phyloP scores from a whole-genome alignment of 2,797 vertebrate species.

The Hippopotamyrus pictus region DNA sequence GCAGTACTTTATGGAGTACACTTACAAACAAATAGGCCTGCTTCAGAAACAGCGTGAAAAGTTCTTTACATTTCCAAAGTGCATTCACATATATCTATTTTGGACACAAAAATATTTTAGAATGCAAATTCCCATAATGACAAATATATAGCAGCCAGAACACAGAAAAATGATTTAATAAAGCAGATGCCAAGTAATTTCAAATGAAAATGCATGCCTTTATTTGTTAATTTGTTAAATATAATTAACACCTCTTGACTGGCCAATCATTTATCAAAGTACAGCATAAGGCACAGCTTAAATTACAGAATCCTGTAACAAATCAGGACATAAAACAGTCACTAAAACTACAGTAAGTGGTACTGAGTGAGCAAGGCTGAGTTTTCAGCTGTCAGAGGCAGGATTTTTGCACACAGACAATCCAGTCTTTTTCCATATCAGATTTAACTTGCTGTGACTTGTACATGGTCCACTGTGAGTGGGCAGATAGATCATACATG shows the following conservation, averaged over 20 bases:
- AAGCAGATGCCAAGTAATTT: background rate
- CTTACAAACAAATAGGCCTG: background rate
- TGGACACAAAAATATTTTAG: background rate
- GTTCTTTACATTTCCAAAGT: background rate
- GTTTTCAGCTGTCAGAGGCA: background rate
- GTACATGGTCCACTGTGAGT: background rate
- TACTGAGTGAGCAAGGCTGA: background rate
- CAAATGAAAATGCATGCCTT: slow-evolving; percentile 9
- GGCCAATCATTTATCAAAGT: slow-evolving; percentile 4
- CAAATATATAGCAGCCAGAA: background rate
- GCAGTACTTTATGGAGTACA: background rate
- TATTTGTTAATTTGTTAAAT: slow-evolving; percentile 13
- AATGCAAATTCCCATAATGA: background rate
- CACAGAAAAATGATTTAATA: background rate
- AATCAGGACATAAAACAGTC: background rate
- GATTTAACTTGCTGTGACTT: background rate
- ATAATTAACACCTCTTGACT: slow-evolving; percentile 25
- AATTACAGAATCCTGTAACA: background rate
- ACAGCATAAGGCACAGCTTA: background rate
- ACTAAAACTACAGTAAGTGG: background rate
- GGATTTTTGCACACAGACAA: background rate
- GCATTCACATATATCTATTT: background rate
- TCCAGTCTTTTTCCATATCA: background rate
- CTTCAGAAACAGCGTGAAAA: background rate
- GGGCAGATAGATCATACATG: background rate